These are phyloP conservation scores for Epinotia ramella DNA, from an alignment of 2,888 invertebrate genomes.

Conservation along the genomic window DNA sequence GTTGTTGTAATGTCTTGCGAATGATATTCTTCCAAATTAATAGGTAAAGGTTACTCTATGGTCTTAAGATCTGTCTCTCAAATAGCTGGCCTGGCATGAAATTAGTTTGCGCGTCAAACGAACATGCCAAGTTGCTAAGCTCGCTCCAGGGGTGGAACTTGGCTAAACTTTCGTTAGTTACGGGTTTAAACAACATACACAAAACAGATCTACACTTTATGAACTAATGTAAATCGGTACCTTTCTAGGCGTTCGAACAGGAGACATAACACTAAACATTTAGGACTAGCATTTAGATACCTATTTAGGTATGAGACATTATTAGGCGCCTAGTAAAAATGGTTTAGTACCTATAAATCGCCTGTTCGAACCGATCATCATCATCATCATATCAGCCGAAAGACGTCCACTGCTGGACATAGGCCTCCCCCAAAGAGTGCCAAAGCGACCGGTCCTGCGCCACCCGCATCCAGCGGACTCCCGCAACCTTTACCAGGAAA, in stretches of 20 bases:
- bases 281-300: too few species aligned
- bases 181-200: background rate
- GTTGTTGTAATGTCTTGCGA: background rate
- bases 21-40: background rate
- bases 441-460: too few species aligned
- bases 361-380: too few species aligned
- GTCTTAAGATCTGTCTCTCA: background rate
- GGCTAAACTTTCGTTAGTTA: constrained; percentile 1
- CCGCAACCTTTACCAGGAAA: too few species aligned
- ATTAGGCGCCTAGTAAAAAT: background rate
- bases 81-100: background rate
- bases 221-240: background rate
- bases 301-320: background rate
- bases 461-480: too few species aligned
- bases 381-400: too few species aligned
- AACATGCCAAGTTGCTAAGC: background rate
- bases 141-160: constrained; percentile 3
- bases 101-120: constrained; percentile 7
- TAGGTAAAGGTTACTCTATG: background rate
- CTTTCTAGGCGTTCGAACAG: too few species aligned
- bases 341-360: background rate
- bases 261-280: too few species aligned
- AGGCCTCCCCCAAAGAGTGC: too few species aligned
- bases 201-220: background rate
- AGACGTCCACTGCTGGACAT: too few species aligned